These are phyloP conservation scores for Teleogryllus oceanicus DNA, from an alignment of 2,888 invertebrate genomes.

Conservation along the genomic window DNA sequence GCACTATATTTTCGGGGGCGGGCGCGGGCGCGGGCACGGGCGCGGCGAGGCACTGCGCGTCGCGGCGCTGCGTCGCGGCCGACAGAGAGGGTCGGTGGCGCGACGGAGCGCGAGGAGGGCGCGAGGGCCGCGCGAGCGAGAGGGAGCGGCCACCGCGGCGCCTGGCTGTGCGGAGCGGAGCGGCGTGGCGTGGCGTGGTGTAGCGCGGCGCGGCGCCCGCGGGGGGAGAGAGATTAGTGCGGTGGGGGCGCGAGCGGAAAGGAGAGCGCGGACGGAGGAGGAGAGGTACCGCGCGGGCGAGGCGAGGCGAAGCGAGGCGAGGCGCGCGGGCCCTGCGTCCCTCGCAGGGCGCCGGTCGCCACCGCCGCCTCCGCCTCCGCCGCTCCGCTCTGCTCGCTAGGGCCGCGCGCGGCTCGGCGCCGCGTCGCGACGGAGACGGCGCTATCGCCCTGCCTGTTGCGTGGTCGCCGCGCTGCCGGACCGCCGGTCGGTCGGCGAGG, in stretches of 20 bases:
- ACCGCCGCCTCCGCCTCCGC: neutral
- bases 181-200: neutral
- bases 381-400: neutral
- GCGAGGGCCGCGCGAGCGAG: conserved; percentile 34
- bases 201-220: conserved; percentile 27
- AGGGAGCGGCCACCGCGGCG: conserved; percentile 39
- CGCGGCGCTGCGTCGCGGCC: conserved; percentile 32
- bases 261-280: neutral
- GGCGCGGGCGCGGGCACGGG: conserved; percentile 45
- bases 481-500: conserved; percentile 25
- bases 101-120: conserved; percentile 44
- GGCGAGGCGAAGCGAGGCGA: conserved; percentile 42
- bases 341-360: neutral
- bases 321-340: conserved; percentile 37
- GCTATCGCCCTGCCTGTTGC: conserved; percentile 27
- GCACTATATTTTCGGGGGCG: conserved; percentile 26
- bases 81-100: conserved; percentile 40
- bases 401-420: neutral
- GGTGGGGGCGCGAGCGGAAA: conserved; percentile 28
- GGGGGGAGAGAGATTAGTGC: conserved; percentile 27
- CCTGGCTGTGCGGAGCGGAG: conserved; percentile 29
- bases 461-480: conserved; percentile 21
- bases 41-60: conserved; percentile 38
- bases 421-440: neutral
- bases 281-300: conserved; percentile 24